These are phyloP conservation scores for Acyrthosiphon pisum DNA, from an alignment of 1,140 invertebrate species.

Conservation along the genomic window DNA sequence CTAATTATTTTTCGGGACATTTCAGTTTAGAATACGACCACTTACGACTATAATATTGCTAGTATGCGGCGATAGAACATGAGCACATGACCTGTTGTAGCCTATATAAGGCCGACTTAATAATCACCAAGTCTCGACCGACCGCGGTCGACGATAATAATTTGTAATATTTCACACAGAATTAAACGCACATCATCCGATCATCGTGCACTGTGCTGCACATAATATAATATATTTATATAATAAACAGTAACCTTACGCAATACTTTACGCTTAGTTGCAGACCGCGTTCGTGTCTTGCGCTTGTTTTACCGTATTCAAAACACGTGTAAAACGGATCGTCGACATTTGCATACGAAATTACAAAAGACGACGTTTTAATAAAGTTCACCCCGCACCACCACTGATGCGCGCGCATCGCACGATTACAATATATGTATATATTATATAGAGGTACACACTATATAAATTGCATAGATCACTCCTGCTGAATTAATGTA, in stretches of 20 bases:
- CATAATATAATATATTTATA: background rate
- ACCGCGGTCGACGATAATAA: background rate
- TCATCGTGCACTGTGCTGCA: background rate
- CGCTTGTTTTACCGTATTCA: background rate
- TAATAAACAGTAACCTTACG: background rate
- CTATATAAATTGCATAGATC: background rate
- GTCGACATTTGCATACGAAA: constrained; percentile 17
- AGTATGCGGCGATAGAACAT: background rate
- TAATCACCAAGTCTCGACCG: background rate
- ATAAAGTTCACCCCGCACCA: background rate
- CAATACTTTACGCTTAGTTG: background rate
- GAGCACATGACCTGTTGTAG: too few relatives aligned
- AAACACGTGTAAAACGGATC: background rate
- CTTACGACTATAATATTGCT: too few relatives aligned
- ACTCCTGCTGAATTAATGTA: background rate
- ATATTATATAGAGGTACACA: background rate
- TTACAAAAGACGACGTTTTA: constrained; percentile 26
- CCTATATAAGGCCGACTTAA: background rate
- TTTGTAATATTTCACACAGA: background rate
- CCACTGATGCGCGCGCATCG: background rate
- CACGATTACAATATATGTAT: background rate
- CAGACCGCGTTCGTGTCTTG: background rate
- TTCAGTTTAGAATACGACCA: too few relatives aligned
- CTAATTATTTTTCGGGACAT: too few relatives aligned
- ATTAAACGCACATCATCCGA: background rate